Evolutionary conservation across 2,113 vertebrate genomes (phyloP).

Genomic region (Microcebus murinus): DNA sequence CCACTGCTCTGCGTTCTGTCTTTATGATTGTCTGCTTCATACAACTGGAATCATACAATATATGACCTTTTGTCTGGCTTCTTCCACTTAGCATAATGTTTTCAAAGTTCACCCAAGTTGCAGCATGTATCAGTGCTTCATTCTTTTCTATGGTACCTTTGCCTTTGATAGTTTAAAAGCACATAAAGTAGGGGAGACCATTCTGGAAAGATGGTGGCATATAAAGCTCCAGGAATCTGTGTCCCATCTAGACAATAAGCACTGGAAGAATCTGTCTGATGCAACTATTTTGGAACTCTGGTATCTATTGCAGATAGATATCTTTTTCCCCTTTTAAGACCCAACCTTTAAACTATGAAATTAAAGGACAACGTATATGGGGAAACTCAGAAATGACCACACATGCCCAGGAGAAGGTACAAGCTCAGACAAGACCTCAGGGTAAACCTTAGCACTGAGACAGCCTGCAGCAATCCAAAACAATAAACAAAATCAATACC

Average conservation of each 20-base stretch:
- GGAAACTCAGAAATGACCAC: not conserved
- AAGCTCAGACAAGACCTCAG: not conserved
- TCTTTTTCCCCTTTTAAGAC: not conserved
- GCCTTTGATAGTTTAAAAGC: not conserved
- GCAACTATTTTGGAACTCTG: not conserved
- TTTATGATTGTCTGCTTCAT: no score
- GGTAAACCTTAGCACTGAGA: no score
- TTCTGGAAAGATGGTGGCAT: not conserved
- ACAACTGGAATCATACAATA: no score
- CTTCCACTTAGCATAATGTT: not conserved
- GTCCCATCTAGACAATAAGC: not conserved
- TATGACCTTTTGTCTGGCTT: not conserved
- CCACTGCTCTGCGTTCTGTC: no score
- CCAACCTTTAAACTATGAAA: not conserved
- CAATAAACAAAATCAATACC: not conserved
- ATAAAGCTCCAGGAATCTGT: not conserved
- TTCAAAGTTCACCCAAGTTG: not conserved
- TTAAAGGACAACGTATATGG: not conserved
- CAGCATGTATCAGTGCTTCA: no score
- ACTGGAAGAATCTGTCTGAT: not conserved
- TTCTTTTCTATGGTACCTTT: not conserved
- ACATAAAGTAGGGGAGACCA: not conserved
- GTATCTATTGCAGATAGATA: not conserved
- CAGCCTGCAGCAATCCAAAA: not conserved
- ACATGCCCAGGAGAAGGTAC: not conserved